Conservation (phyloP, 2,888 invertebrate genomes). For the Merodon equestris region DNA sequence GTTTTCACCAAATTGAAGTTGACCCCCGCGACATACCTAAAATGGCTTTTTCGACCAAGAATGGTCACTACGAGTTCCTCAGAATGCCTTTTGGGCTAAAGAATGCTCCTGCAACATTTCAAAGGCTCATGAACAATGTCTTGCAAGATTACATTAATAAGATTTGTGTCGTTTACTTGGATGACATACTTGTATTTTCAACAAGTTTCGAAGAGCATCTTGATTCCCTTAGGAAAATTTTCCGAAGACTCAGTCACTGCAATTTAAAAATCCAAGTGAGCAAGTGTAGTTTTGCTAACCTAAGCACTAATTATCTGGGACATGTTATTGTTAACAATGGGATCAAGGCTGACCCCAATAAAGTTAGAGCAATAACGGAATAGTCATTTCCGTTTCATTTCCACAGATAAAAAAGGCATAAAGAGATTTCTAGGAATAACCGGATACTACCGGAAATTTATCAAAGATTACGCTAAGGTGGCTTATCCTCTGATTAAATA, state of each 20-base stretch:
- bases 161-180: slow-evolving; percentile 69
- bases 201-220: slow-evolving; percentile 63
- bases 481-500: slow-evolving; percentile 20
- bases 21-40: slow-evolving; percentile 54
- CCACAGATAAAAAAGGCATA: background rate
- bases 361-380: slow-evolving; percentile 59
- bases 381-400: background rate
- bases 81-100: slow-evolving; percentile 68
- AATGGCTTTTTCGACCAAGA: slow-evolving; percentile 71
- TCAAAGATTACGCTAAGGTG: slow-evolving; percentile 20
- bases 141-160: slow-evolving; percentile 57
- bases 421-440: background rate
- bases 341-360: slow-evolving; percentile 71
- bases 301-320: slow-evolving; percentile 67
- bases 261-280: slow-evolving; percentile 56
- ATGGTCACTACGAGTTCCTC: slow-evolving; percentile 72
- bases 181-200: slow-evolving; percentile 71
- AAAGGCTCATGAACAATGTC: slow-evolving; percentile 72
- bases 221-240: slow-evolving; percentile 13
- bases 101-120: slow-evolving; percentile 73
- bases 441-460: slow-evolving; percentile 8
- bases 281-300: slow-evolving; percentile 46
- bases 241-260: background rate
- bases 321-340: slow-evolving; percentile 71
- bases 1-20: slow-evolving; percentile 71